Base-by-base conservation (phyloP, 2,113 vertebrate genomes). In the Corvus moneduloides region DNA sequence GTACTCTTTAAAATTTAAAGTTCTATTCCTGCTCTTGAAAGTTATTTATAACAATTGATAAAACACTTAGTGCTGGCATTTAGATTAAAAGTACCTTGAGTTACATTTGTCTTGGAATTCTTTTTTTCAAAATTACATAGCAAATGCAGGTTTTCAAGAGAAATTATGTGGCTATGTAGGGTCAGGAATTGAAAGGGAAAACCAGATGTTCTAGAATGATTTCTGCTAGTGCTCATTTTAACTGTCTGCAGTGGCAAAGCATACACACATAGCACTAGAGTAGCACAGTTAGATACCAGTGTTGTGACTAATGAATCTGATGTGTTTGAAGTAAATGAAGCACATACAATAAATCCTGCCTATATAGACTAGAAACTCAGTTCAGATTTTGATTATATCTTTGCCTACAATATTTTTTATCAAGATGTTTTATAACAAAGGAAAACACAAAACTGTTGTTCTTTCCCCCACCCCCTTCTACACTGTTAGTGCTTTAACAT, bases 191-290 rank as follows among this genome's bases (percentile, higher is more conserved):
- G 20, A 89, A 86, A 89, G 19, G 49, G 58, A 17, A 88, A 81
- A 87, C 67, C 1, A 9, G 7, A 12, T 54, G 19, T n/a, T 87
- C 20, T 51, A 16, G 24, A 44, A 37, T 19, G 28, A 51, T 58
- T 87, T 61, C 22, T 80, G 32, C n/a, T 68, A 17, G 21, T 83
- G 7, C 11, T 63, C 6, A 19, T 76, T 71, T 68, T 26, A 26
- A 11, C 24, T 62, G 9, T 55, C 28, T 82, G 51, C 37, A 41
- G 72, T 26, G 21, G 44, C 33, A 73, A 7, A 39, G 28, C 13
- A 17, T 18, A 1, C 24, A 66, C 24, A 5, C 2, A 2, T 4
- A 22, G 27, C 10, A 9, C 21, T 32, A 2, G 16, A 22, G 35
- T 15, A 43, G 37, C 39, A 43, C 13, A 32, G 39, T 13, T 21